Evolutionary conservation across 92 coral and sea anemone species (phyloP), one percentile per base, ranked within the genome.

Genomic region (Palythoa caribaeorum): DNA sequence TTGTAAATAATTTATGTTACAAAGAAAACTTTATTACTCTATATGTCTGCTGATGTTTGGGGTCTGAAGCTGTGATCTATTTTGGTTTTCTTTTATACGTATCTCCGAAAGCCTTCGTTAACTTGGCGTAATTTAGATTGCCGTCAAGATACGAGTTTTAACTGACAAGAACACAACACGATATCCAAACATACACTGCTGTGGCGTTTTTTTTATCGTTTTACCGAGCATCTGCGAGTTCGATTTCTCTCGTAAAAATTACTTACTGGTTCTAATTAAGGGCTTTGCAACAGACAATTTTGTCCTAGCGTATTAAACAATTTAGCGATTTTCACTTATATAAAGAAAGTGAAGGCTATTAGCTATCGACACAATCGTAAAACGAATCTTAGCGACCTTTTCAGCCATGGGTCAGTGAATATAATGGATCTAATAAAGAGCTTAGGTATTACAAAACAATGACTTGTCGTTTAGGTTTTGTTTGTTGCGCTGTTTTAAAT

Each of bases 361-460:
- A 81, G 63, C 63, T 28, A 38, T 28, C 50, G 19, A 21, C 75
- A 81, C 75, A 81, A 81, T 81, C 47, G 76, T 19, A 7, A 81
- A 36, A n/a, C 76, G 55, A 81, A 81, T 40, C 86, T n/a, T 20
- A 21, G 62, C 76, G 73, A 65, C 86, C 86, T 81, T 81, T 81
- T 81, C 28, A 48, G 76, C 75, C 44, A 7, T 57, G 86, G 86
- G 62, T 81, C 76, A 47, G 15, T 14, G 44, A 48, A 66, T 14
- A 81, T 68, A 81, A 81, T 81, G 57, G 35, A 48, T 16, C 75
- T 66, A 68, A 81, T 81, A 65, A 81, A 66, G 51, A 44, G 75
- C 86, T 81, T 66, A 11, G 76, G 86, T 76, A 81, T 81, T 81
- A 48, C 62, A 65, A 21, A 28, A 66, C 86, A 81, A 81, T 81